Percentiles rank a stretch among this genome's conserved stretches.
Conservation (phyloP, 2,113 vertebrate genomes). For the Indri indri region DNA sequence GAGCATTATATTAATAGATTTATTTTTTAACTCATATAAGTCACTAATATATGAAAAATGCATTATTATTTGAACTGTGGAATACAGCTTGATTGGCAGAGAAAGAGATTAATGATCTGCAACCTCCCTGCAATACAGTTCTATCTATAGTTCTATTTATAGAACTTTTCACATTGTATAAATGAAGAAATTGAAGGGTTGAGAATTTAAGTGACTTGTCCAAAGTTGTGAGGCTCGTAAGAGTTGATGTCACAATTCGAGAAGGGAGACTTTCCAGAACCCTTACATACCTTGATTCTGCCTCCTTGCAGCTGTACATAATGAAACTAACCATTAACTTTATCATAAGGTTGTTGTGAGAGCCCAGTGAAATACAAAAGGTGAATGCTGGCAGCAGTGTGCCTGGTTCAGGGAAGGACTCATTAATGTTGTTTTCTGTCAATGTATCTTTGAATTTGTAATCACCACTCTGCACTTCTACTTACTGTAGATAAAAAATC, state of each 20-base stretch:
- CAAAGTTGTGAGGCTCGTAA: background rate
- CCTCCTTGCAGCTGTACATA: background rate
- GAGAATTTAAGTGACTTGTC: background rate
- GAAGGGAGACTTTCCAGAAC: background rate
- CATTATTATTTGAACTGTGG: background rate
- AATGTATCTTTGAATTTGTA: background rate
- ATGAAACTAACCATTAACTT: background rate
- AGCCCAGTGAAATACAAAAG: background rate
- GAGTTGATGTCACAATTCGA: background rate
- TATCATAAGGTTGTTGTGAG: background rate
- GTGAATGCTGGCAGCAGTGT: too few species aligned
- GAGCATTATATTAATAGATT: background rate
- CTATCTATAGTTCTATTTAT: too few species aligned
- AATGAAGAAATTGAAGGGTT: background rate
- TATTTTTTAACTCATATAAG: background rate
- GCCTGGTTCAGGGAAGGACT: background rate
- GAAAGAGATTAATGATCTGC: too few species aligned
- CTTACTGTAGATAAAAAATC: background rate
- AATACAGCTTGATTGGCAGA: too few species aligned
- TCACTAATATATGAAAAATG: background rate
- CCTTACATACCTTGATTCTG: background rate
- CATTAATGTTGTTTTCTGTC: background rate
- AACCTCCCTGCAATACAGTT: too few species aligned
- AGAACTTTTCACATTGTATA: background rate
- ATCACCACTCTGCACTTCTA: background rate